Base-by-base conservation (phyloP, 2,888 invertebrate genomes). In the Eupithecia tripunctaria region DNA sequence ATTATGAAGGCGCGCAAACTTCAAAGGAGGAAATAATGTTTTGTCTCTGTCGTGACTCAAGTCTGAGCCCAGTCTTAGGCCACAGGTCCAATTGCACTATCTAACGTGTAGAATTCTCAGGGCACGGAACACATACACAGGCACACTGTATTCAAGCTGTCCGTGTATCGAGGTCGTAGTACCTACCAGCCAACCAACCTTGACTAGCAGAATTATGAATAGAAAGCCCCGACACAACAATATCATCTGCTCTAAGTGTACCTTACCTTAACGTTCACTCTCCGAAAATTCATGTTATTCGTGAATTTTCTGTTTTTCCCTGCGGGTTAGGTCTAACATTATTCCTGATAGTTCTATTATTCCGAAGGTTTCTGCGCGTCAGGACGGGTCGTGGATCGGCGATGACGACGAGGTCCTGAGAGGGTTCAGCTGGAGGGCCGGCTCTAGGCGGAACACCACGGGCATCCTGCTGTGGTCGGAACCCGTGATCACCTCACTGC, bases 381-480 rank as follows among this genome's bases (percentile, higher is more conserved):
- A 62, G 15, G 76, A 71, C 71, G 93, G 92, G 63, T 96, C 96
- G 78, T 98, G 98, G 98, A 89, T 98, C 77, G 98, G 98, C 15
- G 95, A 95, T 74, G 96, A 97, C 69, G 95, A 97, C n/a, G 75
- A 75, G 38, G 97, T 98, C 0, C 90, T 98, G 72, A 95, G 96
- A 56, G 98, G 98, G 0, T 98, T 98, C 89, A 97, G 97, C 32
- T 98, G 98, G 98, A 95, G 97, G 81, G 98, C 98, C 5, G 98
- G 98, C 12, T 97, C 97, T 2, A 97, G 98, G 87, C 95, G 98
- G 72, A 98, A 98, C 85, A 98, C 98, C 21, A 98, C 98, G 5
- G 99, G 99, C 41, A 98, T 99, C 79, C 93, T 98, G 38, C 96
- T 99, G 98, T 81, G 80, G 99, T 97, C 97, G 32, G 97, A 98